Evolutionary conservation across 2,113 vertebrate species (phyloP).

Genomic region (Recurvirostra avosetta): DNA sequence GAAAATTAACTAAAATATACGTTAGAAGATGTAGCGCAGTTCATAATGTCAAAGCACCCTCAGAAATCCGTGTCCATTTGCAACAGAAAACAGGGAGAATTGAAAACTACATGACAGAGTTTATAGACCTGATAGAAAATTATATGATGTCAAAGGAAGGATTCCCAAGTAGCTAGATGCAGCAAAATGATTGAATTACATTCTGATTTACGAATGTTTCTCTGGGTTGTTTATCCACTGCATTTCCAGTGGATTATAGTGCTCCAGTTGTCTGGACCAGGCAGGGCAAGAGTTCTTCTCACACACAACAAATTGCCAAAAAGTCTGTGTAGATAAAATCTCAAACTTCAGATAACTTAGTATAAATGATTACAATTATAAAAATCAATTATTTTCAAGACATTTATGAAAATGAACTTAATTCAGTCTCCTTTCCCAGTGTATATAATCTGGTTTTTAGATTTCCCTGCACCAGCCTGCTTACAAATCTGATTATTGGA

Average conservation of each 20-base stretch:
- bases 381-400: not conserved
- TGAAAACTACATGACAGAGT: not conserved
- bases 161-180: not conserved
- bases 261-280: not conserved
- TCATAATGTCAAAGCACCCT: not conserved
- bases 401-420: not conserved
- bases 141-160: not conserved
- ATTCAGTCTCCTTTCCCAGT: not conserved
- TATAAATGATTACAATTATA: not conserved
- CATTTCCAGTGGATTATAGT: not conserved
- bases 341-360: not conserved
- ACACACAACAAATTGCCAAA: not conserved
- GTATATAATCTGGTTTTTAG: not conserved
- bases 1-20: not conserved
- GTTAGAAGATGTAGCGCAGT: not conserved
- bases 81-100: not conserved
- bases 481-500: not conserved
- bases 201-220: not conserved
- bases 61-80: not conserved
- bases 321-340: not conserved
- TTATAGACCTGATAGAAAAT: not conserved
- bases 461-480: fast-evolving
- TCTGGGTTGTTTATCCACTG: not conserved
- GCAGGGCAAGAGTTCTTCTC: not conserved
- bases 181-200: not conserved